Evolutionary conservation across 2,797 vertebrate genomes (phyloP), one percentile per base, ranked within the genome.

Genomic region (Sebastes cheni): DNA sequence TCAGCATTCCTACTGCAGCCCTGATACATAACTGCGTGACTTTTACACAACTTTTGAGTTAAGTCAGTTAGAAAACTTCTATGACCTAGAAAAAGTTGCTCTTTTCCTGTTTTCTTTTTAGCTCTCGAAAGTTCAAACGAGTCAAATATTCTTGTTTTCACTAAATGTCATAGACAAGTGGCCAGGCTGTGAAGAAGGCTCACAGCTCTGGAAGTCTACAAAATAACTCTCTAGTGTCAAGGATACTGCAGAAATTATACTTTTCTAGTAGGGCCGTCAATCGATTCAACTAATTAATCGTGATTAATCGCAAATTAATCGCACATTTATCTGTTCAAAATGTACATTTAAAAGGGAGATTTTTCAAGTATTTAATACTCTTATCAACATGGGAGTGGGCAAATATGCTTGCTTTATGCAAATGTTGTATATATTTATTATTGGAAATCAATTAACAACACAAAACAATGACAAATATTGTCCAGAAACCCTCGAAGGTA

Each of bases 41-140:
- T 92, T 92, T 86, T 89, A 80, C 72, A 81, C 79, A 89, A 91
- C 86, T 91, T 52, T 91, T 87, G 69, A 77, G 56, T 52, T 62
- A 75, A 86, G 73, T 67, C 73, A 61, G 56, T 86, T 46, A 60
- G 11, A 75, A 87, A 91, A 82, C 59, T 16, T 84, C 39, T 54
- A 6, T 77, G 85, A 90, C 88, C 86, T 64, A 89, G 68, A 84
- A 85, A 68, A 84, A 81, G 59, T 66, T 77, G 10, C 58, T 58
- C 65, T 46, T 54, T 69, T 74, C 39, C 39, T 62, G 61, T 80
- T 81, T 81, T 69, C 64, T 16, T 72, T 56, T 27, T 20, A 42
- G 34, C 42, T 64, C 70, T 62, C 8, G 13, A 67, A 79, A 78
- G 50, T 83, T 81, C 50, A 75, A 36, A 58, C 25, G 27, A 42